Base-by-base conservation (phyloP, 2,113 vertebrate species). In the Phyllopteryx taeniolatus region DNA sequence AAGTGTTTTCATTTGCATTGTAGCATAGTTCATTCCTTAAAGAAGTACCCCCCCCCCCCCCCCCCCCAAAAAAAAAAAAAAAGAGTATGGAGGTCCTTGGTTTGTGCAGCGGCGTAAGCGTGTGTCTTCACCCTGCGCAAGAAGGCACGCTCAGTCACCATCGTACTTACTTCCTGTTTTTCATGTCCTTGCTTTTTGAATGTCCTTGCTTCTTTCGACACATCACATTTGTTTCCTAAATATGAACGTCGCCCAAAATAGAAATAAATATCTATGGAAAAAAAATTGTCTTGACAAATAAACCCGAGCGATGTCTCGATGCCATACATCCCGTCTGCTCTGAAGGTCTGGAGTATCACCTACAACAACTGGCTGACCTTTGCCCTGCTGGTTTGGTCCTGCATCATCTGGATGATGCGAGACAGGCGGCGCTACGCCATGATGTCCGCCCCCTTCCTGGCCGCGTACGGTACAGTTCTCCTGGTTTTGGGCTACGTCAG, bases 361-460 rank as follows among this genome's bases (percentile, higher is more conserved):
- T 91, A 87, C 66, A 88, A 88, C 82, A 94, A 90, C 86, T 94
- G 92, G 91, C 82, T 92, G 74, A 92, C 93, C 9, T 94, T 93
- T 54, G 83, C 89, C 57, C 80, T 94, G 76, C 84, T 93, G 74
- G 83, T 94, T 62, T 94, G 94, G 94, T 94, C 93, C 4, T 94
- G 94, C 59, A 78, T 90, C 14, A 88, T 88, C 53, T 89, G 93
- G 92, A 87, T 92, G 91, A 85, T 94, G 87, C 33, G 76, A 33
- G 89, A 95, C 82, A 89, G 92, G 0, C 78, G 91, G n/a, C 84
- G 49, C 0, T 92, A 85, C 8, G 92, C 94, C 80, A 93, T 95
- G 93, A 83, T 90, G 67, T 94, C 94, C 13, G 93, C 94, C 10
- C 94, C 93, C 0, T 94, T 95, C 84, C 91, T 96, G 83, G 94